A percentile compares a stretch with the other conserved stretches of the same genome.
phyloP scores from a whole-genome alignment of 1,140 invertebrate species.

The Calephelis virginiensis region DNA sequence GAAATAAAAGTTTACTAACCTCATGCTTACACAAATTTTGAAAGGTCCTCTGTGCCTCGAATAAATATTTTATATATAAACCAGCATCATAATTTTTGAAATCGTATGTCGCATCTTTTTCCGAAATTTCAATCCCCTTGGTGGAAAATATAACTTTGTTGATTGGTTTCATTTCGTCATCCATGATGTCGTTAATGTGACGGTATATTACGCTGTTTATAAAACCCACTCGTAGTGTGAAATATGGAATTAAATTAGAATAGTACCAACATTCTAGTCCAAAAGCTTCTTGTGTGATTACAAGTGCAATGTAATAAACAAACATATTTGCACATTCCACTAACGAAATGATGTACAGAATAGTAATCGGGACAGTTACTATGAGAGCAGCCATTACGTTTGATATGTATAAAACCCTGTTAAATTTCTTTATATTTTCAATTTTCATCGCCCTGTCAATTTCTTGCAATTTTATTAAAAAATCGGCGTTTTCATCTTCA shows the following conservation, averaged over 20 bases:
- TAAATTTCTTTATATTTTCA: slow-evolving; percentile 30
- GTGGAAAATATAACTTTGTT: slow-evolving; percentile 24
- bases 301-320: slow-evolving; percentile 25
- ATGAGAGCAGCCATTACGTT: slow-evolving; percentile 31
- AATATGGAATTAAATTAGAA: slow-evolving; percentile 45
- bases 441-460: slow-evolving; percentile 48
- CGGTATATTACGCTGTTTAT: slow-evolving; percentile 49
- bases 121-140: slow-evolving; percentile 29
- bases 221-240: slow-evolving; percentile 40
- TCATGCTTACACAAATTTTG: slow-evolving; percentile 33
- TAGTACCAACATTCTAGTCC: slow-evolving; percentile 41
- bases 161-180: neutral
- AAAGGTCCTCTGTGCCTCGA: slow-evolving; percentile 38
- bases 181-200: slow-evolving; percentile 26
- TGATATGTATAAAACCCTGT: slow-evolving; percentile 25
- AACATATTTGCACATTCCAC: slow-evolving; percentile 16
- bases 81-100: slow-evolving; percentile 38
- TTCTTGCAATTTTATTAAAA: slow-evolving; percentile 49
- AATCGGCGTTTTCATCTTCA: slow-evolving; percentile 37
- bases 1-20: slow-evolving; percentile 24
- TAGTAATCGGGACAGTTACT: neutral
- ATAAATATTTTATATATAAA: slow-evolving; percentile 43
- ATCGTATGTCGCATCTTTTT: slow-evolving; percentile 38
- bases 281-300: slow-evolving; percentile 29
- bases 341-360: slow-evolving; percentile 8